These are phyloP conservation scores for Crypturellus undulatus DNA, from an alignment of 2,113 vertebrate species.

Conservation along the genomic window DNA sequence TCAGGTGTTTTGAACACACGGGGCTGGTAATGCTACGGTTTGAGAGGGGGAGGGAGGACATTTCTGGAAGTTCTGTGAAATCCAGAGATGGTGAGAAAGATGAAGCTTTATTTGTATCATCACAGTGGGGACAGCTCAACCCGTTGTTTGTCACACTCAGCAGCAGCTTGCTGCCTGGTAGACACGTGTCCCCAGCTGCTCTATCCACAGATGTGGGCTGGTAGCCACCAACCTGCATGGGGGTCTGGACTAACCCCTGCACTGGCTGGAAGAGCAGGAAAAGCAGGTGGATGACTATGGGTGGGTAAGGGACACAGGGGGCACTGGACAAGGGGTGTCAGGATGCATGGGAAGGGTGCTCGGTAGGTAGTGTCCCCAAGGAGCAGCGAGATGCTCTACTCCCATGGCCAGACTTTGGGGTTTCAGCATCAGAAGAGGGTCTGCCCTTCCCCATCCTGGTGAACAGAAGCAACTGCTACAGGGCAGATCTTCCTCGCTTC, in stretches of 20 bases:
- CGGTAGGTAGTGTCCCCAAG: neutral
- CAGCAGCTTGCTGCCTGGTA: neutral
- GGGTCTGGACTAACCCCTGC: rapidly evolving
- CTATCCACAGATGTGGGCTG: neutral
- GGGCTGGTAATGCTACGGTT: neutral
- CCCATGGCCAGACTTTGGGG: rapidly evolving
- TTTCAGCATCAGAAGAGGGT: neutral
- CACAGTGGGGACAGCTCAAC: rapidly evolving
- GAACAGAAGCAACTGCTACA: neutral
- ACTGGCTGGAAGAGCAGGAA: rapidly evolving
- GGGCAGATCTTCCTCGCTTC: neutral
- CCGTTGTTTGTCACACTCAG: rapidly evolving
- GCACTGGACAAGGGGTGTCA: neutral
- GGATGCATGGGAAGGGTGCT: neutral
- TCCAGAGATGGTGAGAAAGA: neutral
- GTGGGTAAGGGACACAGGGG: neutral
- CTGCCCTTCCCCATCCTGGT: neutral
- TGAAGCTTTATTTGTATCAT: neutral
- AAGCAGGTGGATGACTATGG: neutral
- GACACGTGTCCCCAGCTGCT: neutral
- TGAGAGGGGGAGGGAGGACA: neutral
- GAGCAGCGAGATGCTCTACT: neutral
- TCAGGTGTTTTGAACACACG: neutral
- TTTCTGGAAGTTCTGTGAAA: neutral
- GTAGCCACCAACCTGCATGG: neutral